Evolutionary conservation across 2,797 vertebrate genomes (phyloP).

Genomic region (Petrocephalus schoutedeni): DNA sequence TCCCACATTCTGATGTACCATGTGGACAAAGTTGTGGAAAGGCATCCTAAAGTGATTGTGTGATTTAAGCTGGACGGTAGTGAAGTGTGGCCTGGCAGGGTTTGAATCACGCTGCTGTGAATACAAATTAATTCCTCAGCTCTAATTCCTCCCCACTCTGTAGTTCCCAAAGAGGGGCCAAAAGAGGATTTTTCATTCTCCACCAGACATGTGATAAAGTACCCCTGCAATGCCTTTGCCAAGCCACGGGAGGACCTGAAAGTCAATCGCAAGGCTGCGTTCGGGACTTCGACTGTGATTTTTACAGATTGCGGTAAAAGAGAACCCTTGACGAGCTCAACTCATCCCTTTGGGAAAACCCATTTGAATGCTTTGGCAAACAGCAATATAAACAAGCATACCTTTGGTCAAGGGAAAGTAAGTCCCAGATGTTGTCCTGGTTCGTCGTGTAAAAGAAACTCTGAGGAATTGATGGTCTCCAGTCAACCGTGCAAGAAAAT

Average conservation of each 20-base stretch:
- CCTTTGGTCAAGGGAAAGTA: conserved; percentile 55
- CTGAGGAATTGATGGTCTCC: conserved; percentile 55
- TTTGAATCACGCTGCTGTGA: background rate
- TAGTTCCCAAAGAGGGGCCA: conserved; percentile 55
- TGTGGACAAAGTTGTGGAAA: background rate
- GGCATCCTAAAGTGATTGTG: background rate
- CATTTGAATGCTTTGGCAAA: conserved; percentile 57
- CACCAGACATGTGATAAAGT: conserved; percentile 68
- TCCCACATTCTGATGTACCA: background rate
- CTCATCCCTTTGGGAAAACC: conserved; percentile 44
- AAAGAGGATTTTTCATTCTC: conserved; percentile 48
- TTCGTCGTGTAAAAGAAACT: conserved; percentile 58
- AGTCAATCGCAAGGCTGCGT: conserved; percentile 78
- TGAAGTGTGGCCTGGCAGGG: background rate
- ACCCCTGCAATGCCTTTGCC: conserved; percentile 76
- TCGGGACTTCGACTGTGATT: conserved; percentile 81
- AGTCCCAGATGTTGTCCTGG: conserved; percentile 62
- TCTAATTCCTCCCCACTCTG: conserved; percentile 20
- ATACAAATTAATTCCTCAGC: conserved; percentile 15
- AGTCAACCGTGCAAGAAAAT: conserved; percentile 78
- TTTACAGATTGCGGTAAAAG: conserved; percentile 72
- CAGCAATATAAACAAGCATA: conserved; percentile 48
- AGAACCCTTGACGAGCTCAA: conserved; percentile 40
- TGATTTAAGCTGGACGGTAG: background rate
- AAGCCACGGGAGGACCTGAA: conserved; percentile 75